Conservation (phyloP, 2,888 invertebrate species). For the Agrochola circellaris region DNA sequence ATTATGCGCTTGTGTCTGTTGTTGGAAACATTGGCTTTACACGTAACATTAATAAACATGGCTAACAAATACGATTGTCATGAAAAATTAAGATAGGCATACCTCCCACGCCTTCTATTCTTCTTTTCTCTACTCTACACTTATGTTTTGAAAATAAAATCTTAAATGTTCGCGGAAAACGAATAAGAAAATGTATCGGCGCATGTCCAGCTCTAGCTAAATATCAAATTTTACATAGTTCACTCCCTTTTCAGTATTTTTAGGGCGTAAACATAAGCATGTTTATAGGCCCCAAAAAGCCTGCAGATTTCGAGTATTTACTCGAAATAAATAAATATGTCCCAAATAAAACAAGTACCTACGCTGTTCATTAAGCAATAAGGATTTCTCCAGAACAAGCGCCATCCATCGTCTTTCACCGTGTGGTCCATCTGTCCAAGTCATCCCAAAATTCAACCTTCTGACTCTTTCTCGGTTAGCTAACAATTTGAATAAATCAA, state of each 20-base stretch:
- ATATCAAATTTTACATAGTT: too few species aligned
- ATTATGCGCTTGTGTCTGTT: background rate
- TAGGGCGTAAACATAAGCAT: too few species aligned
- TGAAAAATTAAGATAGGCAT: background rate
- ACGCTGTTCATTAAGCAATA: background rate
- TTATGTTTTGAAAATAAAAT: background rate
- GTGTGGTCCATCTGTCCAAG: too few species aligned
- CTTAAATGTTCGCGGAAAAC: too few species aligned
- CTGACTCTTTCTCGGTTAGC: slow-evolving; percentile 8
- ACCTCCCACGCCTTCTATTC: background rate
- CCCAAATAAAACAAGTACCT: too few species aligned
- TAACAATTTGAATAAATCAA: slow-evolving; percentile 38
- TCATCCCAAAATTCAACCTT: slow-evolving; percentile 3
- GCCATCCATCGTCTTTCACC: background rate
- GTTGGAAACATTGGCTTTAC: background rate
- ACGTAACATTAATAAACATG: background rate
- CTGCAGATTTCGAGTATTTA: too few species aligned
- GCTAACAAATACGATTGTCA: background rate
- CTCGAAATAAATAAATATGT: too few species aligned
- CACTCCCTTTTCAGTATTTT: too few species aligned
- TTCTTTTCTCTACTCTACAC: too few species aligned
- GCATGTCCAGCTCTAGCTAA: too few species aligned
- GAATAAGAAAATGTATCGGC: too few species aligned
- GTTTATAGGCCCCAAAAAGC: too few species aligned
- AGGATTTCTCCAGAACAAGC: background rate